A percentile compares a stretch with the other conserved stretches of the same genome.
phyloP scores from a whole-genome alignment of 2,888 invertebrate species.

The Cataglyphis altisquamis region DNA sequence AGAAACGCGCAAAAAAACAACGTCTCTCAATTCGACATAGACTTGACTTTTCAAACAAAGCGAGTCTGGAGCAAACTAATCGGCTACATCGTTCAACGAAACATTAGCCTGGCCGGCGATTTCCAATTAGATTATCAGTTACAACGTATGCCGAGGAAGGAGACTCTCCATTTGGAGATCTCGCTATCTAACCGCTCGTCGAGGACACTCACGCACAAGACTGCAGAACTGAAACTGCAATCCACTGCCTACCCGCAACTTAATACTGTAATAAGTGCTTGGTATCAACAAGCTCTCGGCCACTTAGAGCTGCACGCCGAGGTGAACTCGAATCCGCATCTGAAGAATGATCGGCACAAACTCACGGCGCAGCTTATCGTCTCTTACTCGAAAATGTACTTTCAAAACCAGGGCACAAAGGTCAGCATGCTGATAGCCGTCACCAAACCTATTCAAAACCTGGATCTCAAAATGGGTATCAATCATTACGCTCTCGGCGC shows the following conservation, averaged over 20 bases:
- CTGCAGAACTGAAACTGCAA: constrained; percentile 90
- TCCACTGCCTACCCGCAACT: constrained; percentile 91
- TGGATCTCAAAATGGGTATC: constrained; percentile 89
- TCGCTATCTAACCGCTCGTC: constrained; percentile 88
- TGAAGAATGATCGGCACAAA: constrained; percentile 88
- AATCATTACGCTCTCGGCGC: constrained; percentile 87
- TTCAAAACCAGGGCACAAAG: constrained; percentile 88
- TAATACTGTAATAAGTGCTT: constrained; percentile 80
- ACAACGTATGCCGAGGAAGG: constrained; percentile 85
- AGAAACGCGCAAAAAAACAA: constrained; percentile 90
- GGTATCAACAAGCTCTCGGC: constrained; percentile 89
- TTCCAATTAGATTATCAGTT: constrained; percentile 90
- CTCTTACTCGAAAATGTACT: constrained; percentile 88
- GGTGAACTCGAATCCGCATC: constrained; percentile 90
- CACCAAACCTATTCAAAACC: constrained; percentile 89
- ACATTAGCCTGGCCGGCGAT: constrained; percentile 88
- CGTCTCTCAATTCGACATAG: constrained; percentile 92
- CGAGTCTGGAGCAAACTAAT: constrained; percentile 91
- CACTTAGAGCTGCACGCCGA: constrained; percentile 92
- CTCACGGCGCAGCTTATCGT: constrained; percentile 89
- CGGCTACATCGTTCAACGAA: constrained; percentile 90
- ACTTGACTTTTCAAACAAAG: constrained; percentile 92
- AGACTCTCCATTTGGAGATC: constrained; percentile 86
- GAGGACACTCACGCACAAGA: constrained; percentile 88
- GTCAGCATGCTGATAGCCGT: constrained; percentile 89